Evolutionary conservation across 1,140 invertebrate species (phyloP), one percentile per base, ranked within the genome.

Genomic region (Drusus annulatus): DNA sequence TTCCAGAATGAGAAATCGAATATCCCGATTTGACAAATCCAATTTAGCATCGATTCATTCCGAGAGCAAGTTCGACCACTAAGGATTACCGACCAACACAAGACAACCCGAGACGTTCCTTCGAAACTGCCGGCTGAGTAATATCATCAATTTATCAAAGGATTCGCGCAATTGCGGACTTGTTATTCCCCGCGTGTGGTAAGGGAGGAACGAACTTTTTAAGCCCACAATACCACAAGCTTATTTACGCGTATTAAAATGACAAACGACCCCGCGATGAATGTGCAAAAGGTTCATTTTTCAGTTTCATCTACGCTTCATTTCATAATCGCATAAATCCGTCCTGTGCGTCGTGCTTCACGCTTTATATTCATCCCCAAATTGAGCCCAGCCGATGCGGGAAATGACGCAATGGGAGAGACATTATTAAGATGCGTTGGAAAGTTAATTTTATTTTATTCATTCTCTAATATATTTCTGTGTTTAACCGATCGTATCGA

Each of bases 211-310:
- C 7, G 36, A 65, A 77, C 54, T 77, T 63, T 63, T 77, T 65
- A 65, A 50, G 58, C 76, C 15, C 65, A 62, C 76, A 77, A 65
- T 51, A 56, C 76, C 51, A 6, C 50, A 7, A 78, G 65, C 50
- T 69, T 78, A 78, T 78, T 68, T 78, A 78, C 62, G 65, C 21
- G 51, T 45, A 78, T 78, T 69, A 78, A 78, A 78, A 78, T 78
- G 76, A 78, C 76, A 78, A 78, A 78, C 63, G 76, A 78, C 54
- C 63, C 0, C 21, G 65, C 45, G 76, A 78, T 68, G 76, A 78
- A 78, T 68, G 76, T 62, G 76, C 60, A 31, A 28, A 69, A 23
- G 62, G 76, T 71, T 69, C 62, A 77, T 77, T 77, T 77, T 77
- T 77, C 76, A 77, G 76, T 52, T 52, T 77, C 50, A 63, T 63